Evolutionary conservation across 2,888 invertebrate genomes (phyloP).

Genomic region (Dinocampus coccinellae): DNA sequence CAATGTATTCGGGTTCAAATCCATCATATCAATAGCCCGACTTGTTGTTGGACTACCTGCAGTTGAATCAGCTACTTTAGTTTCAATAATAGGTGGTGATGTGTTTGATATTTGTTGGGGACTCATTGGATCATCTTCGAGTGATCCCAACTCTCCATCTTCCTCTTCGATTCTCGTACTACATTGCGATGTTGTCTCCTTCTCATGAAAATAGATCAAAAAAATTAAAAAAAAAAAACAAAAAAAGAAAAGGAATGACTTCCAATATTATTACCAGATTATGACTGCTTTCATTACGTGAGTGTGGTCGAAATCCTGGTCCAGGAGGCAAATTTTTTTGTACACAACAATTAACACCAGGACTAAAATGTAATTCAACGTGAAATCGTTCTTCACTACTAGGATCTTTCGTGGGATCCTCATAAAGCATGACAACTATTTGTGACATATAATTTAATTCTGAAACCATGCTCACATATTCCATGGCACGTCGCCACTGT

Average conservation of each 20-base stretch:
- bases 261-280: conserved; percentile 70
- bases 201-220: conserved; percentile 1
- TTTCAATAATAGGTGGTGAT: conserved; percentile 58
- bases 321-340: conserved; percentile 94
- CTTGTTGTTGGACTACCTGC: conserved; percentile 65
- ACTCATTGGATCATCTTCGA: conserved; percentile 60
- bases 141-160: conserved; percentile 60
- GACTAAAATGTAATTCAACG: conserved; percentile 98
- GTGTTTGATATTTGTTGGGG: conserved; percentile 52
- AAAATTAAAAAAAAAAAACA: background rate
- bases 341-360: conserved; percentile 96
- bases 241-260: conserved; percentile 16
- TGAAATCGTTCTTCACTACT: conserved; percentile 95
- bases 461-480: conserved; percentile 96
- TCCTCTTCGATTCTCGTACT: conserved; percentile 79
- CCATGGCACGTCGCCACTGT: conserved; percentile 99
- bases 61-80: conserved; percentile 56
- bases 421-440: conserved; percentile 98
- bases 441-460: conserved; percentile 99
- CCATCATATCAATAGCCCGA: conserved; percentile 67
- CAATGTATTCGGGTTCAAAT: conserved; percentile 67
- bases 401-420: conserved; percentile 97
- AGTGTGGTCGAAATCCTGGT: conserved; percentile 93
- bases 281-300: conserved; percentile 79
- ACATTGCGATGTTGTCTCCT: conserved; percentile 57